Base-by-base conservation (phyloP, 2,113 vertebrate genomes). In the Phoxinus phoxinus region DNA sequence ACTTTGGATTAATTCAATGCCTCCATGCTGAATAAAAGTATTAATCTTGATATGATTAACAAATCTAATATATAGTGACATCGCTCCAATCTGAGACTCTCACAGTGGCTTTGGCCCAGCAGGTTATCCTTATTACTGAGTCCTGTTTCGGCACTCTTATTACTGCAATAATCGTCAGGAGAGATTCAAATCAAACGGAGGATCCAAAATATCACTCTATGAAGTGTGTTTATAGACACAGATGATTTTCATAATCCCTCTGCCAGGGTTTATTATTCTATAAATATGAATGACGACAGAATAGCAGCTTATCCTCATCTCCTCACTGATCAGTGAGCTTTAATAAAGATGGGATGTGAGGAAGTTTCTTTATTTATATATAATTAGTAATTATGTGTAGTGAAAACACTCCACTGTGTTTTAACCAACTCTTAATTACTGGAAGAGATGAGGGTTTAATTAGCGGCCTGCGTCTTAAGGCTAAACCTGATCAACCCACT, bases 391-490 rank as follows among this genome's bases (percentile, higher is more conserved):
- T 87, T 87, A 84, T 67, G 63, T 81, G 41, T 72, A 30, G 84
- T 82, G 61, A 86, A 71, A 79, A 72, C 59, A 83, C 73, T 86
- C 87, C 72, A 71, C 48, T 84, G 75, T 75, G 75, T 73, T 75
- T 85, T 85, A 87, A 78, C 88, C 13, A 85, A 86, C 76, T 85
- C 72, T 83, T 87, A 87, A 86, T 89, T 89, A 89, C 77, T 25
- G 72, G 77, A 72, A 61, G 65, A 81, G 44, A 83, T 71, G 73
- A 81, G 81, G 72, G 69, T 85, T 83, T 89, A 89, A 89, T 89
- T 80, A 83, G 71, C 74, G 63, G 63, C 72, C 72, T 65, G 77
- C n/a, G 19, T 85, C 82, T 86, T 25, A 85, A 76, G 72, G 32
- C 78, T 72, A 67, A 85, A 85, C 61, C 61, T 77, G 77, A 86